A percentile compares a stretch with the other conserved stretches of the same genome.
Conservation (phyloP, 2,888 invertebrate species). For the Clunio marinus region DNA sequence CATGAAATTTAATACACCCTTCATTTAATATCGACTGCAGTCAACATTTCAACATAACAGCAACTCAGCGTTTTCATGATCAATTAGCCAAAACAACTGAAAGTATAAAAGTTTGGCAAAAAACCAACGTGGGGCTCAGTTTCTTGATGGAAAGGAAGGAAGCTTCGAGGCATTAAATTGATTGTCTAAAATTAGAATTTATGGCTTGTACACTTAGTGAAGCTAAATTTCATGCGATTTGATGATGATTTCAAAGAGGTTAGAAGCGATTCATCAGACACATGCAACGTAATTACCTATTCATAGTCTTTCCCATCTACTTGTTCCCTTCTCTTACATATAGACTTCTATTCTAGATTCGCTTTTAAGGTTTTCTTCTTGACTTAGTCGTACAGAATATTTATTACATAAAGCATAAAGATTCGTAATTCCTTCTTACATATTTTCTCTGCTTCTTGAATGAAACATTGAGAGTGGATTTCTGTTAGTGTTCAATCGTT, state of each 20-base stretch:
- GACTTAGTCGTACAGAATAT: neutral
- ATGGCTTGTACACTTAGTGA: neutral
- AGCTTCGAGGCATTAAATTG: neutral
- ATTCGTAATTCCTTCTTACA: too few species aligned
- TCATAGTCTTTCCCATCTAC: too few species aligned
- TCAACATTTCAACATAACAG: neutral
- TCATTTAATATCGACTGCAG: too few species aligned
- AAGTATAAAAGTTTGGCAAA: neutral
- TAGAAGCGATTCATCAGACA: conserved; percentile 25
- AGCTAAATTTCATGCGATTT: neutral
- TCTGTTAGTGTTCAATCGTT: too few species aligned
- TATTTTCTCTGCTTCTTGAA: neutral
- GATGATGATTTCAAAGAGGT: conserved; percentile 5
- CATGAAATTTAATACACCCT: neutral
- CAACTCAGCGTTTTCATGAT: neutral
- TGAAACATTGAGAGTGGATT: neutral
- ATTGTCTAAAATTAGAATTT: conserved; percentile 22
- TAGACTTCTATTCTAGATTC: neutral
- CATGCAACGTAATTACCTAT: conserved; percentile 27
- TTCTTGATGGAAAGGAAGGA: neutral
- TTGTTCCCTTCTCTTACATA: neutral
- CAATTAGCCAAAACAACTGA: conserved; percentile 17
- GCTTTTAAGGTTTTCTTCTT: neutral
- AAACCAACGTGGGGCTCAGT: neutral
- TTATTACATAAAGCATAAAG: too few species aligned